Conservation (phyloP, 2,888 invertebrate species). For the Aleiodes leptofemur region DNA sequence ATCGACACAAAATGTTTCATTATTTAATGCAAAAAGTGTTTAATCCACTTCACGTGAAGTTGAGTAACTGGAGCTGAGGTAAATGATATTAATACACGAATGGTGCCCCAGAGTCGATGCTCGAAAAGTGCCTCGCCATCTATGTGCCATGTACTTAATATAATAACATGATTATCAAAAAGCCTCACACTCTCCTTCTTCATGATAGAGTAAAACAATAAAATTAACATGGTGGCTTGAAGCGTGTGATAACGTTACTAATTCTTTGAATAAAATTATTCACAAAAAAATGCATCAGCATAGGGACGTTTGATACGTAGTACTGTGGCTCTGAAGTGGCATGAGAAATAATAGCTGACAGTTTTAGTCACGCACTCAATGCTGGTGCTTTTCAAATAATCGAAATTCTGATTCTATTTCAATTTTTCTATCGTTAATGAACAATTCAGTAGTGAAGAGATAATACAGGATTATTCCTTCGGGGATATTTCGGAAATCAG, state of each 20-base stretch:
- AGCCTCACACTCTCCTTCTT: slow-evolving; percentile 30
- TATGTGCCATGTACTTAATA: slow-evolving; percentile 37
- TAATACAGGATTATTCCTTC: too few relatives aligned
- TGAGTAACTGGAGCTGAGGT: not conserved
- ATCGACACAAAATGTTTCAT: not conserved
- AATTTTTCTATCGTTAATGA: too few relatives aligned
- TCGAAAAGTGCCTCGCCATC: not conserved
- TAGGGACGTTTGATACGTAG: too few relatives aligned
- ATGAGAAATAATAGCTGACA: too few relatives aligned
- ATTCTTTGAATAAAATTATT: slow-evolving; percentile 41
- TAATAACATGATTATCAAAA: slow-evolving; percentile 55
- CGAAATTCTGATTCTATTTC: too few relatives aligned
- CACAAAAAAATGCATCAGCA: too few relatives aligned
- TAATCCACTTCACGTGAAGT: not conserved
- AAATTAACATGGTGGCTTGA: slow-evolving; percentile 4
- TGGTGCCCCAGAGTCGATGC: not conserved
- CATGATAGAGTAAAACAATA: slow-evolving; percentile 27
- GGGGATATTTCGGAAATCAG: too few relatives aligned
- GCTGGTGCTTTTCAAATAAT: too few relatives aligned
- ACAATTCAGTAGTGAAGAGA: too few relatives aligned
- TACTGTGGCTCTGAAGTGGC: too few relatives aligned
- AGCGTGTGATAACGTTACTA: slow-evolving; percentile 52
- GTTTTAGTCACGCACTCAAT: too few relatives aligned
- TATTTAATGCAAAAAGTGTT: slow-evolving; percentile 14
- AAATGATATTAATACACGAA: slow-evolving; percentile 21